These are phyloP conservation scores for Otus scops DNA, from an alignment of 2,797 vertebrate genomes.

Conservation along the genomic window DNA sequence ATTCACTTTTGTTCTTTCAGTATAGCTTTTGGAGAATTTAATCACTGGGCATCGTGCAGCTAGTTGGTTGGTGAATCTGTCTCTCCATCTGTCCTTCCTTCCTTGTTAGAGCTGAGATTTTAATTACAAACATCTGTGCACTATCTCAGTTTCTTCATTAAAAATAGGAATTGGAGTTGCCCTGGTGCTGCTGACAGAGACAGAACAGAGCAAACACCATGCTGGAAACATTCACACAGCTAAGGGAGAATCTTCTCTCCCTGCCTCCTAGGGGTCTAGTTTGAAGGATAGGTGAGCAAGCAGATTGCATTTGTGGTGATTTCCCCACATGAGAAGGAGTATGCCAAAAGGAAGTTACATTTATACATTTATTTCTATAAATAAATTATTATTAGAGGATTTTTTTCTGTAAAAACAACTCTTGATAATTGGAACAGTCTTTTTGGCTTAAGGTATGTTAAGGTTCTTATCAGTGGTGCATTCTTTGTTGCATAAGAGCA, in stretches of 20 bases:
- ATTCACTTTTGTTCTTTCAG: not conserved
- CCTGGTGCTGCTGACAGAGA: not conserved
- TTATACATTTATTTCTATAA: not conserved
- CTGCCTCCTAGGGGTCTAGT: not conserved
- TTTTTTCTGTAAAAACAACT: not conserved
- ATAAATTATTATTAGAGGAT: not conserved
- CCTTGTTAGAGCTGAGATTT: conserved; percentile 41
- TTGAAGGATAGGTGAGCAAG: not conserved
- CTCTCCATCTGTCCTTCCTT: conserved; percentile 54
- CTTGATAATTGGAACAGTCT: not conserved
- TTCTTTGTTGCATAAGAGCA: not conserved
- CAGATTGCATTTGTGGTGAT: not conserved
- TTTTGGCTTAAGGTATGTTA: not conserved
- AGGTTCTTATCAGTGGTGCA: not conserved
- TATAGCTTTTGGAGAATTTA: conserved; percentile 6
- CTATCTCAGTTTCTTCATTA: not conserved
- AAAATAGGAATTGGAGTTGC: conserved; percentile 20
- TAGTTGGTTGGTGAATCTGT: conserved; percentile 37
- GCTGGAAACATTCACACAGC: not conserved
- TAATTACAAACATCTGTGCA: conserved; percentile 61
- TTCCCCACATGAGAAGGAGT: not conserved
- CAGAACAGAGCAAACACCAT: not conserved
- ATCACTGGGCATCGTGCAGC: not conserved
- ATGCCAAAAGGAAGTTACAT: not conserved
- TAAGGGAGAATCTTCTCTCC: not conserved